Base-by-base conservation (phyloP, 2,113 vertebrate genomes). In the Sturnus vulgaris region DNA sequence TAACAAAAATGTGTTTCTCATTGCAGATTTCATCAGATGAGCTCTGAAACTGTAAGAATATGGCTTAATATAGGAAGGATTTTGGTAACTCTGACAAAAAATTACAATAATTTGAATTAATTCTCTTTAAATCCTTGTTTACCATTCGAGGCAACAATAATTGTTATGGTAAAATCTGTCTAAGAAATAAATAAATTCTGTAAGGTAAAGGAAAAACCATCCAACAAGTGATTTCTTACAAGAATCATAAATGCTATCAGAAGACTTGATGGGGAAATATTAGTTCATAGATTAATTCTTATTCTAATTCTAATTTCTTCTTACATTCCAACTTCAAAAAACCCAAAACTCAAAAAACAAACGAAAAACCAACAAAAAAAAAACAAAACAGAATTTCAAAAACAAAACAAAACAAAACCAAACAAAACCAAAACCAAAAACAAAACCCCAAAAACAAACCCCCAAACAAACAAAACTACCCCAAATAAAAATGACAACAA, bases 281-380 rank as follows among this genome's bases (percentile, higher is more conserved):
- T 60, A 64, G 11, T 8, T 49, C 20, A n/a, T 15, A 47, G n/a
- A 66, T 19, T 37, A 37, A 37, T 37, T 37, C 37, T 37, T 37
- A 37, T 37, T 37, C 37, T 37, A 37, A 37, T 37, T 37, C 37
- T 37, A 69, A 65, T 52, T 1, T 22, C 11, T 55, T 88, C 33
- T 47, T 39, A 27, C 5, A 6, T 65, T 77, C 50, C 22, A 56
- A 25, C 25, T 8, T 63, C 10, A 33, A 46, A 66, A 63, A 28
- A 1, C 6, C 12, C 7, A 30, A 31, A 23, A 2, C 1, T 7
- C 2, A 6, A 63, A 46, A 70, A 70, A 7, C 7, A 50, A 56
- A 56, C 0, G 0, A 33, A 60, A 42, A 33, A 14, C 1, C 3
- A 1, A 21, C 21, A 31, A 11, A 57, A 49, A 56, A 1, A 2